Base-by-base conservation (phyloP, 2,888 invertebrate genomes). In the Campoplex capitator region DNA sequence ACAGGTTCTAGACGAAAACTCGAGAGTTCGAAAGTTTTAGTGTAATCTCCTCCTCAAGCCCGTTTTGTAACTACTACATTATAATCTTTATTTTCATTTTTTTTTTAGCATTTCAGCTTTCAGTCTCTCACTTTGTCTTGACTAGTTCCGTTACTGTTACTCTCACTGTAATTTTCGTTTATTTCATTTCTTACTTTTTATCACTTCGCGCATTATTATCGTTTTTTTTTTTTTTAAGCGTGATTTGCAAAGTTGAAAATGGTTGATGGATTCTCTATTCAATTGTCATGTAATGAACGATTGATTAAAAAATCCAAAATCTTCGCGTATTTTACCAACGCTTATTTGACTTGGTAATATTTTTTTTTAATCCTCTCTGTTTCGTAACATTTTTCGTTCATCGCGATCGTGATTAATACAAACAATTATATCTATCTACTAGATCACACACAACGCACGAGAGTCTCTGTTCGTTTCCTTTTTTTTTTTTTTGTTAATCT, bases 31-130 rank as follows among this genome's bases (percentile, higher is more conserved):
- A 67, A 58, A 82, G 75, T 23, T 68, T 74, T 42, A n/a, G n/a
- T 28, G 54, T 68, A 82, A 82, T 18, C 68, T 54, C 58, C 82
- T 75, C 82, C 28, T 65, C 51, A 67, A 86, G 76, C 77, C 77
- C 80, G 74, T 81, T 68, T 84, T 70, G 83, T 81, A 86, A 86
- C 86, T 86, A 86, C 86, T 68, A 84, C 83, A 83, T 79, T 76
- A 80, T 75, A 84, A 84, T 81, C 86, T 86, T 82, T 83, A 78
- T 48, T 82, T 48, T 45, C 54, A 73, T 83, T 65, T 71, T 65
- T 73, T 65, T 32, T 77, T 68, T 65, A 79, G 87, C 87, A 68
- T 58, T 56, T 78, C 54, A 78, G 87, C 81, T 84, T 84, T 81
- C 81, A 84, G 86, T 86, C 79, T 82, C 81, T 87, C 87, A 84